Evolutionary conservation across 2,113 vertebrate species (phyloP).

Genomic region (Brachirus orientalis): DNA sequence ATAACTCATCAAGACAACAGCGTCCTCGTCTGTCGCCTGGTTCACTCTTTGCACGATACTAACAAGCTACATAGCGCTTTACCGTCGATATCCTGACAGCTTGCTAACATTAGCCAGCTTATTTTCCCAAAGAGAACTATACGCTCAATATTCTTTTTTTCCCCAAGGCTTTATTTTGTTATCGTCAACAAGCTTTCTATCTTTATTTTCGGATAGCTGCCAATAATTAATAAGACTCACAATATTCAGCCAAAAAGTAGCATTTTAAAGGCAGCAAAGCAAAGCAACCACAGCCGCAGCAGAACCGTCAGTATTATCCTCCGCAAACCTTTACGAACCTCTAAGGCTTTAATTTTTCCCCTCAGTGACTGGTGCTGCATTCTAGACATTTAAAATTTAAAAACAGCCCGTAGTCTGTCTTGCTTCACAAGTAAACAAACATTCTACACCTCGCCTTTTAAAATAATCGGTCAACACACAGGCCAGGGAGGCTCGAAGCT

Average conservation of each 20-base stretch:
- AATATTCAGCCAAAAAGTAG: not conserved
- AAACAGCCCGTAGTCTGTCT: slow-evolving; percentile 20
- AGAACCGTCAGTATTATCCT: slow-evolving; percentile 29
- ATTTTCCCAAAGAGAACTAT: slow-evolving; percentile 5
- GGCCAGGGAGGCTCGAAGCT: no score
- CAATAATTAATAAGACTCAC: not conserved
- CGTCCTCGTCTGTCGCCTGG: slow-evolving; percentile 3
- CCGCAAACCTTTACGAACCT: slow-evolving; percentile 11
- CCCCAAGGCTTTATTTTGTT: not conserved
- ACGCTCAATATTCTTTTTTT: not conserved
- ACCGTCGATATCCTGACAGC: slow-evolving; percentile 8
- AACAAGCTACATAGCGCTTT: slow-evolving; percentile 21
- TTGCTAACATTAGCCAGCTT: slow-evolving; percentile 29
- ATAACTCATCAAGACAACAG: slow-evolving; percentile 13
- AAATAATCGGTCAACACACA: not conserved
- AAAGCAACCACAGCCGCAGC: not conserved
- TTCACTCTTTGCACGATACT: slow-evolving; percentile 4
- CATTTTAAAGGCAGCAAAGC: slow-evolving; percentile 10
- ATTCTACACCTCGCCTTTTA: slow-evolving; percentile 7
- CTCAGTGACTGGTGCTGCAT: slow-evolving; percentile 6
- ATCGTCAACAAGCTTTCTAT: slow-evolving; percentile 15
- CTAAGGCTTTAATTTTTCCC: slow-evolving; percentile 2
- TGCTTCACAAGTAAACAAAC: slow-evolving; percentile 7
- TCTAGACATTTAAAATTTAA: slow-evolving; percentile 51
- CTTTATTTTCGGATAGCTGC: slow-evolving; percentile 4